Percentiles rank a stretch among this genome's conserved stretches.
phyloP scores from a whole-genome alignment of 30 jellyfish, hydroid and myxozoan genomes.

The Turritopsis rubra region DNA sequence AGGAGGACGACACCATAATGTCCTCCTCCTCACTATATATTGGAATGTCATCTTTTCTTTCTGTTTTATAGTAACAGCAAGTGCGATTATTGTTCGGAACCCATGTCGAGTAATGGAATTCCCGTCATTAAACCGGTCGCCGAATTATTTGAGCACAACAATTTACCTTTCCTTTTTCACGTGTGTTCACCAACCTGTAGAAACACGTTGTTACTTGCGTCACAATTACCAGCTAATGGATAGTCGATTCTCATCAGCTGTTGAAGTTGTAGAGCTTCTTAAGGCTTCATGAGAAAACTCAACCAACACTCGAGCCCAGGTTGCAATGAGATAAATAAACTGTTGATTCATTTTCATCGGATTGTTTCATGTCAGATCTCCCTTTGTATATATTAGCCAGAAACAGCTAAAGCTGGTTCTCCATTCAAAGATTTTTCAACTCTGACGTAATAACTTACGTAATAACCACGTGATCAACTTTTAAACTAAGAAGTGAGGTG shows the following conservation, averaged over 20 bases:
- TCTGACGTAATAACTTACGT: too few species aligned
- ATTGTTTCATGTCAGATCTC: too few species aligned
- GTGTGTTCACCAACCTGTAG: slow-evolving; percentile 81
- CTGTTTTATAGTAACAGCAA: slow-evolving; percentile 6
- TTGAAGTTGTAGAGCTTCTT: too few species aligned
- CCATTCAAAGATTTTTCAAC: too few species aligned
- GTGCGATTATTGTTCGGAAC: slow-evolving; percentile 74
- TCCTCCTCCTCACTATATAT: too few species aligned
- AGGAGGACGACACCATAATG: background rate
- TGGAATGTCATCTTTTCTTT: background rate
- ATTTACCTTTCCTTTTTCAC: slow-evolving; percentile 66
- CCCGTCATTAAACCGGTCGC: slow-evolving; percentile 81
- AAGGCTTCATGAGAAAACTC: background rate
- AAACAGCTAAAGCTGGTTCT: too few species aligned
- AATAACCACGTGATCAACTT: too few species aligned
- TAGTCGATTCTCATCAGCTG: background rate
- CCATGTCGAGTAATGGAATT: slow-evolving; percentile 60
- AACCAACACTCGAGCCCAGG: too few species aligned
- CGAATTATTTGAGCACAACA: slow-evolving; percentile 70
- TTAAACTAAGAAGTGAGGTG: too few species aligned
- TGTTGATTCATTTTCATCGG: too few species aligned
- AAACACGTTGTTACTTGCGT: slow-evolving; percentile 28
- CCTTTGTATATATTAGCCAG: too few species aligned
- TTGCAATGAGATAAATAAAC: too few species aligned
- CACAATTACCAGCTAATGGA: slow-evolving; percentile 3